Percentiles rank a stretch among this genome's conserved stretches.
Conservation (phyloP, 2,888 invertebrate species). For the Diaperis boleti region DNA sequence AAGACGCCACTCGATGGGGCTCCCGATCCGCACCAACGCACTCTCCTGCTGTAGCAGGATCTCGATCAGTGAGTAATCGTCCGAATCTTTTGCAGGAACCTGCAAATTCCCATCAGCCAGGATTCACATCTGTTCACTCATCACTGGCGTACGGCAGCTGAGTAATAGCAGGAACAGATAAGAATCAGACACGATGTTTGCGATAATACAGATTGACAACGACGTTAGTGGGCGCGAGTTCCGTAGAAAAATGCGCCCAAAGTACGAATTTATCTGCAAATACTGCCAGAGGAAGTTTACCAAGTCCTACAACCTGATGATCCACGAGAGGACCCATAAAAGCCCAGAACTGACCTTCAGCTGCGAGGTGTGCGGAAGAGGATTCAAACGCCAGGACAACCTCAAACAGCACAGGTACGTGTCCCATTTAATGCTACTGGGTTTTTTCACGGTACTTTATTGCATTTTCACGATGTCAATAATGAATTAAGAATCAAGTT, state of each 20-base stretch:
- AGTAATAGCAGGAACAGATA: constrained; percentile 45
- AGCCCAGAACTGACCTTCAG: constrained; percentile 96
- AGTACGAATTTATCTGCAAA: constrained; percentile 98
- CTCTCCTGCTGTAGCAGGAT: constrained; percentile 18
- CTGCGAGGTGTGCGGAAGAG: constrained; percentile 98
- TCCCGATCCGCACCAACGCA: constrained; percentile 46
- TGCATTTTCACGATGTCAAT: too few species aligned
- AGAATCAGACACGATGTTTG: constrained; percentile 78
- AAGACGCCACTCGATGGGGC: constrained; percentile 47
- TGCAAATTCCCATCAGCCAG: constrained; percentile 19
- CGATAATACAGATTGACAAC: constrained; percentile 90
- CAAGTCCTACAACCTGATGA: constrained; percentile 98
- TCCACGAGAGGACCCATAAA: constrained; percentile 98
- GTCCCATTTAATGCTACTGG: neutral
- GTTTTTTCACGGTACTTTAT: too few species aligned
- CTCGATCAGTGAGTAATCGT: constrained; percentile 6
- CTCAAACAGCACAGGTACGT: constrained; percentile 91
- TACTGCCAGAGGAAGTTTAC: constrained; percentile 98
- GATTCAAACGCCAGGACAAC: constrained; percentile 97
- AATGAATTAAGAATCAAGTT: neutral
- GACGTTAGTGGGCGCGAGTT: constrained; percentile 89
- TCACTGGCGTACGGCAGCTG: constrained; percentile 43
- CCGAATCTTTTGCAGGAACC: constrained; percentile 24
- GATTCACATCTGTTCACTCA: constrained; percentile 37
- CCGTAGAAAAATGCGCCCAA: constrained; percentile 89